These are phyloP conservation scores for Lichenostomus cassidix DNA, from an alignment of 2,113 vertebrate genomes.

Conservation along the genomic window DNA sequence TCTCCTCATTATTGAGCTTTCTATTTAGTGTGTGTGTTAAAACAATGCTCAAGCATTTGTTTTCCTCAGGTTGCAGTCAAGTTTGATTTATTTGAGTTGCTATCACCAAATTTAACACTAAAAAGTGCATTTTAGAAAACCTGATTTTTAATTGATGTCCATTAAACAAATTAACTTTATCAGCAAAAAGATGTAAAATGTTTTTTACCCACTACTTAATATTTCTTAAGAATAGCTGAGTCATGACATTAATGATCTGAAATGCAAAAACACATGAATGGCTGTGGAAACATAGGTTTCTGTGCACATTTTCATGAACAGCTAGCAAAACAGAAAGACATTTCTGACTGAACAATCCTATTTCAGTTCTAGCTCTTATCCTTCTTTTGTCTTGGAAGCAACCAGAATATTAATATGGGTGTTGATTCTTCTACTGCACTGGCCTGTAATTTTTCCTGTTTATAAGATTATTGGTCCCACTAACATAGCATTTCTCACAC, in stretches of 20 bases:
- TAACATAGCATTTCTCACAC: background rate
- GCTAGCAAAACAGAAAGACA: conserved; percentile 7
- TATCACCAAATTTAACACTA: background rate
- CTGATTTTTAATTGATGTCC: conserved; percentile 7
- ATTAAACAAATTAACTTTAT: background rate
- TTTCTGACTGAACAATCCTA: background rate
- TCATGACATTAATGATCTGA: background rate
- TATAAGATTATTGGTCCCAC: background rate
- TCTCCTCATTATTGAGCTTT: conserved; percentile 60
- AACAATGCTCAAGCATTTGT: conserved; percentile 19
- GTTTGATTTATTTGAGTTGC: conserved; percentile 2
- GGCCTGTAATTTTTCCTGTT: background rate
- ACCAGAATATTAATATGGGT: background rate
- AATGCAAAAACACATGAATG: background rate
- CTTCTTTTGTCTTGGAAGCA: background rate
- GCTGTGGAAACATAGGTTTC: background rate
- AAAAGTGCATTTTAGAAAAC: background rate
- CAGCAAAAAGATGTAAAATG: conserved; percentile 28
- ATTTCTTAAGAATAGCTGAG: conserved; percentile 30
- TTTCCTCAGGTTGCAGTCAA: conserved; percentile 19
- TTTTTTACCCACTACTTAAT: conserved; percentile 11
- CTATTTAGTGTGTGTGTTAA: conserved; percentile 68
- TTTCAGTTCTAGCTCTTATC: background rate
- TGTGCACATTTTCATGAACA: background rate
- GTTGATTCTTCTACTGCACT: background rate